Conservation (phyloP, 2,113 vertebrate species). For the Apteryx mantelli region DNA sequence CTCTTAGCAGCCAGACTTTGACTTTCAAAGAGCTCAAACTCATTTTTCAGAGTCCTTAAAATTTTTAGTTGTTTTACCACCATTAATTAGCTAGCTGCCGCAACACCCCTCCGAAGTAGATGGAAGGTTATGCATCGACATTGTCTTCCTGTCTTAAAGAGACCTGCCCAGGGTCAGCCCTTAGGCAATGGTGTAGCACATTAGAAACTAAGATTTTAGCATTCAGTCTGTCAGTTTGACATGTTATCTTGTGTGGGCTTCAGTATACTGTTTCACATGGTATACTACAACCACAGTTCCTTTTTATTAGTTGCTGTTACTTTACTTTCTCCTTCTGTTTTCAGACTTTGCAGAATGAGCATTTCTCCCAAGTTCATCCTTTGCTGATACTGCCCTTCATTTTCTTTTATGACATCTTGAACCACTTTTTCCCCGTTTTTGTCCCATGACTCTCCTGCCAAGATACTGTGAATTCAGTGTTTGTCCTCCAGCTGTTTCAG, state of each 20-base stretch:
- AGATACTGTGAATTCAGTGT: not conserved
- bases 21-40: not conserved
- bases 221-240: not conserved
- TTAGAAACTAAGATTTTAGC: not conserved
- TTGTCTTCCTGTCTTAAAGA: not conserved
- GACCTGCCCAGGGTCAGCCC: not conserved
- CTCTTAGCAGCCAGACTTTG: not conserved
- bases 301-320: not conserved
- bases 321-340: not conserved
- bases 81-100: not conserved
- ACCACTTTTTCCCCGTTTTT: not conserved
- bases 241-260: not conserved
- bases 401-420: not conserved
- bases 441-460: not conserved
- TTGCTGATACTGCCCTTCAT: not conserved
- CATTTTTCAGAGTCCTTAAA: not conserved
- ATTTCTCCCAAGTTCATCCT: not conserved
- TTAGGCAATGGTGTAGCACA: not conserved
- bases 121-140: rapidly evolving
- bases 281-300: not conserved
- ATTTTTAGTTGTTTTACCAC: not conserved
- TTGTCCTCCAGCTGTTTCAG: not conserved
- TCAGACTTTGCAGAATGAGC: not conserved
- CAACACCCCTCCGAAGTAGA: not conserved
- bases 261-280: not conserved